Conservation (phyloP, 2,797 vertebrate species). For the Rousettus madagascariensis region DNA sequence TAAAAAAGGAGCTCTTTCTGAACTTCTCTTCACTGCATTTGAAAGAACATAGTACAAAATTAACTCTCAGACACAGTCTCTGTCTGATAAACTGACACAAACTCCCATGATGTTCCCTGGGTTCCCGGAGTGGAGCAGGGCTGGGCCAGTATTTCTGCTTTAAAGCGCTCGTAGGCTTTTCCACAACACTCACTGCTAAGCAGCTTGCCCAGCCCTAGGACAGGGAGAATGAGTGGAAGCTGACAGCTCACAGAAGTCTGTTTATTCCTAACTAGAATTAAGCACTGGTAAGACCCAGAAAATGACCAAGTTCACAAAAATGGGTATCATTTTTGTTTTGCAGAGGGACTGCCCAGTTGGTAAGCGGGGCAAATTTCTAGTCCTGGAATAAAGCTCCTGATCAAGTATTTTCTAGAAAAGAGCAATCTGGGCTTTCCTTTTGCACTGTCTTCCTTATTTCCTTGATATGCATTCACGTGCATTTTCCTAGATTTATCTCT, state of each 20-base stretch:
- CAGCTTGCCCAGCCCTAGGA: not conserved
- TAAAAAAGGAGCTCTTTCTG: not conserved
- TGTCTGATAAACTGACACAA: not conserved
- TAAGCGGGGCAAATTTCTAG: not conserved
- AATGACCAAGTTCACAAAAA: not conserved
- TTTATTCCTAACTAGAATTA: not conserved
- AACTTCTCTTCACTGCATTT: not conserved
- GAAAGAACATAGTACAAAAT: not conserved
- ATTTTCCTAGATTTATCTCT: slow-evolving; percentile 46
- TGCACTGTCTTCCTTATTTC: not conserved
- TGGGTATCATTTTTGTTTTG: not conserved
- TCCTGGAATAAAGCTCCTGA: not conserved
- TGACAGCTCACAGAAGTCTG: not conserved
- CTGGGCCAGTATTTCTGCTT: not conserved
- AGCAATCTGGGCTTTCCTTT: not conserved
- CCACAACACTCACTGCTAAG: not conserved
- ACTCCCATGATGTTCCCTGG: not conserved
- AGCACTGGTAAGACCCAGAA: not conserved
- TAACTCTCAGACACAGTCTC: not conserved
- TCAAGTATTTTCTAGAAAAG: slow-evolving; percentile 14
- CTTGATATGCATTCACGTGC: not conserved
- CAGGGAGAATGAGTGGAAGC: not conserved
- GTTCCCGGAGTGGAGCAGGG: not conserved
- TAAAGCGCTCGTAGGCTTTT: not conserved
- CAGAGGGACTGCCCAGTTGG: not conserved